phyloP scores from a whole-genome alignment of 2,888 invertebrate species.

The Caenorhabditis sp. region DNA sequence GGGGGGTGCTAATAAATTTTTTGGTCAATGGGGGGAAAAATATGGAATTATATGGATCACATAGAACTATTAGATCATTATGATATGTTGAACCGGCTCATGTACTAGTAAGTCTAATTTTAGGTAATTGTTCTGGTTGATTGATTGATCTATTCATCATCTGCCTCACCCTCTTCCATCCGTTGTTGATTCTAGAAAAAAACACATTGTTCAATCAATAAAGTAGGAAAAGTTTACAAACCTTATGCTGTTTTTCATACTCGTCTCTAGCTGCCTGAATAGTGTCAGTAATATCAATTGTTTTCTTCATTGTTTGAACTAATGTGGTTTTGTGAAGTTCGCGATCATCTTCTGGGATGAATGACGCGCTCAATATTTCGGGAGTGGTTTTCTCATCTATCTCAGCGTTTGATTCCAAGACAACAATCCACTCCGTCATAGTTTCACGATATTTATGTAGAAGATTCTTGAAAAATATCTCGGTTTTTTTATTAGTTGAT shows the following conservation, averaged over 20 bases:
- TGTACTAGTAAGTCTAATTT: background rate
- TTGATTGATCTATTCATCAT: slow-evolving; percentile 4
- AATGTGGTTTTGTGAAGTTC: slow-evolving; percentile 35
- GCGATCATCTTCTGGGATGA: slow-evolving; percentile 28
- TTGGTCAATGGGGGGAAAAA: slow-evolving; percentile 18
- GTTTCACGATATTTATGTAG: slow-evolving; percentile 56
- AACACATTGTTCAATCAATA: background rate
- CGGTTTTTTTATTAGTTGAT: too few relatives aligned
- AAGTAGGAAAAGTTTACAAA: background rate
- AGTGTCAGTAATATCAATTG: slow-evolving; percentile 40
- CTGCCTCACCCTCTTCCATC: slow-evolving; percentile 20
- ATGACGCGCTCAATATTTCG: slow-evolving; percentile 33
- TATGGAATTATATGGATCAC: background rate
- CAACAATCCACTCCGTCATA: slow-evolving; percentile 55
- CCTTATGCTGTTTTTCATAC: slow-evolving; percentile 32
- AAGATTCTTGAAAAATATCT: slow-evolving; percentile 26
- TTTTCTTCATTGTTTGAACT: slow-evolving; percentile 35
- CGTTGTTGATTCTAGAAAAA: slow-evolving; percentile 25
- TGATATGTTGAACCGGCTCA: slow-evolving; percentile 35
- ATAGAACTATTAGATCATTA: slow-evolving; percentile 23
- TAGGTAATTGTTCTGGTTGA: background rate
- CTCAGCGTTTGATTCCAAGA: slow-evolving; percentile 24
- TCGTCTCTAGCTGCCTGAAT: slow-evolving; percentile 41
- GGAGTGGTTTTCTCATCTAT: slow-evolving; percentile 30
- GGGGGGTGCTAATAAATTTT: background rate